Evolutionary conservation across 2,888 invertebrate genomes (phyloP).

Genomic region (Leucozona laternaria): DNA sequence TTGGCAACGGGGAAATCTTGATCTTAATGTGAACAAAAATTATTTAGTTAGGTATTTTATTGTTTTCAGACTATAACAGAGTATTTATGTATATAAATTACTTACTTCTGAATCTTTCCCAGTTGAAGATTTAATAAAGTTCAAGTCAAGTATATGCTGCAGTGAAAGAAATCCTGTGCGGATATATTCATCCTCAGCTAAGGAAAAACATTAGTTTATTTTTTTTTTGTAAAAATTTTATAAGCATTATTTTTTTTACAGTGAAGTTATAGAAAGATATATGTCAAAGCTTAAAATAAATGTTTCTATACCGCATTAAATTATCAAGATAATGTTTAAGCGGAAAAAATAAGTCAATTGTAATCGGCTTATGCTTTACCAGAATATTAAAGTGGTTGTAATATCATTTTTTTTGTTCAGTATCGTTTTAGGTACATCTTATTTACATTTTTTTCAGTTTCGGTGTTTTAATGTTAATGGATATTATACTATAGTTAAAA

Average conservation of each 20-base stretch:
- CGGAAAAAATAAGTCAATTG: no score
- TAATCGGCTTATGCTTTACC: background rate
- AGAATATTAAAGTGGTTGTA: no score
- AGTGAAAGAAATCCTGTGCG: conserved; percentile 85
- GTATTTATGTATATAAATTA: conserved; percentile 13
- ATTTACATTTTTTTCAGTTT: no score
- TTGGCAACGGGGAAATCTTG: conserved; percentile 79
- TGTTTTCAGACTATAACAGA: background rate
- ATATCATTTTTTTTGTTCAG: no score
- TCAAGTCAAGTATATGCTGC: conserved; percentile 86
- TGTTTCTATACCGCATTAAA: no score
- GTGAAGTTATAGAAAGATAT: no score
- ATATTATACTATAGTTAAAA: background rate
- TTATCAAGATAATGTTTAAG: no score
- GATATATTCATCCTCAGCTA: conserved; percentile 83
- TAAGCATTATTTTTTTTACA: no score
- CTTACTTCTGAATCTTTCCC: conserved; percentile 69
- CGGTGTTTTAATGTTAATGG: no score
- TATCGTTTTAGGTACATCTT: no score
- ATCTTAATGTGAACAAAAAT: conserved; percentile 64
- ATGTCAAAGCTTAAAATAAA: no score
- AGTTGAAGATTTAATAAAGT: conserved; percentile 83
- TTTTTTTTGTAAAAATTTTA: background rate
- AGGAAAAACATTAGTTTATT: conserved; percentile 45
- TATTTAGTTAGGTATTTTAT: background rate